Percentiles rank a stretch among this genome's conserved stretches.
phyloP scores from a whole-genome alignment of 23 tunicate species.

The Trididemnum nubilum region DNA sequence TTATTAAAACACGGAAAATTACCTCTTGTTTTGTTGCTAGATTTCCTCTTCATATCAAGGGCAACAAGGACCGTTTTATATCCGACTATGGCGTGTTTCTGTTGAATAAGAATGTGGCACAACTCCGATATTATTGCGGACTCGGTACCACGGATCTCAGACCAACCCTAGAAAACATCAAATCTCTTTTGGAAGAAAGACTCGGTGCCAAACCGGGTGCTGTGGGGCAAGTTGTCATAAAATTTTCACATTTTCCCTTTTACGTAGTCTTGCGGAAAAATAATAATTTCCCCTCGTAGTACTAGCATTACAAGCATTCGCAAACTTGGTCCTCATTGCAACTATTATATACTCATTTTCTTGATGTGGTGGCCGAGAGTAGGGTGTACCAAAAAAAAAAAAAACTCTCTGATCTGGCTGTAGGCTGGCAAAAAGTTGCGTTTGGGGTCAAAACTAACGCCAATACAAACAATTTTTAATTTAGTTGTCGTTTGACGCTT shows the following conservation, averaged over 20 bases:
- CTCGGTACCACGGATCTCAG: slow-evolving; percentile 65
- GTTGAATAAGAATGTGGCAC: slow-evolving; percentile 77
- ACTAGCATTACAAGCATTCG: neutral
- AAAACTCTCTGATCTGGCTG: too few relatives aligned
- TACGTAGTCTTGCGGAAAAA: neutral
- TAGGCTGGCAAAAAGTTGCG: too few relatives aligned
- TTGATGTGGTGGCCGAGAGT: too few relatives aligned
- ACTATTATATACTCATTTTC: neutral
- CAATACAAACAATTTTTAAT: too few relatives aligned
- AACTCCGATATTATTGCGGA: slow-evolving; percentile 61
- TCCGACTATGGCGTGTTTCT: slow-evolving; percentile 76
- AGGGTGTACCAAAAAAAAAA: too few relatives aligned
- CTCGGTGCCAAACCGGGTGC: slow-evolving; percentile 48
- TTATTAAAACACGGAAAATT: too few relatives aligned
- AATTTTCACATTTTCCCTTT: neutral
- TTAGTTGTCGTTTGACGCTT: too few relatives aligned
- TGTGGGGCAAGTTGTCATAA: slow-evolving; percentile 16
- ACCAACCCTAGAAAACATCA: slow-evolving; percentile 63
- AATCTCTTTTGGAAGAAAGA: slow-evolving; percentile 53
- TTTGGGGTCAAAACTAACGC: too few relatives aligned
- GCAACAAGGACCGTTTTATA: slow-evolving; percentile 73
- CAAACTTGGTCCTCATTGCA: neutral
- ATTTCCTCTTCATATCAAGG: slow-evolving; percentile 58
- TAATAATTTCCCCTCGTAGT: neutral
- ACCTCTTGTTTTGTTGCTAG: too few relatives aligned